phyloP scores from a whole-genome alignment of 2,797 vertebrate genomes.

The Scolopax bukidnonensis region DNA sequence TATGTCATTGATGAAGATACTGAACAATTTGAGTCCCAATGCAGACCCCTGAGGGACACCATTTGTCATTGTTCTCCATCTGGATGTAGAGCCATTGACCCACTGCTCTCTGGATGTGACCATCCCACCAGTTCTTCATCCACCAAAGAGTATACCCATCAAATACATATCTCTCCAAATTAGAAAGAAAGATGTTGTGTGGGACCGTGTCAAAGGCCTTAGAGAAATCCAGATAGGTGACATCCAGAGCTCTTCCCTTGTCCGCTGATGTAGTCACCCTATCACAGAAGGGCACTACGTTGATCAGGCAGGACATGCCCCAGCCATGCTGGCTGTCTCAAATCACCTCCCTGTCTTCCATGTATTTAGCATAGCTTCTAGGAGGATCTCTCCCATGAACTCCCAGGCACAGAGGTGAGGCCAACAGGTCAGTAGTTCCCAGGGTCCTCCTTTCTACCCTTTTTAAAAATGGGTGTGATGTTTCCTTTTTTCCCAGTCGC shows the following conservation, averaged over 20 bases:
- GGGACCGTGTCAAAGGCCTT: neutral
- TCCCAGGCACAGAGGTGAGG: neutral
- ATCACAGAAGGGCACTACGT: neutral
- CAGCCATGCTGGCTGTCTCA: neutral
- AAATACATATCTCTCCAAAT: neutral
- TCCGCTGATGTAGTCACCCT: neutral
- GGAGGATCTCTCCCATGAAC: neutral
- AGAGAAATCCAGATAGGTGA: neutral
- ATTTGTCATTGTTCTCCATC: neutral
- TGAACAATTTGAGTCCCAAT: neutral
- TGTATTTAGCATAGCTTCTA: neutral
- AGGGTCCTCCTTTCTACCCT: neutral
- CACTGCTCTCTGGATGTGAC: neutral
- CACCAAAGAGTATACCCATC: neutral
- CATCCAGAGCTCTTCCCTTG: neutral
- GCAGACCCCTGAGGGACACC: neutral
- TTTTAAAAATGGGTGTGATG: neutral
- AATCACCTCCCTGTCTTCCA: neutral
- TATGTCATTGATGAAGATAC: neutral
- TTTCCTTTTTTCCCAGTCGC: neutral
- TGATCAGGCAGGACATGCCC: neutral
- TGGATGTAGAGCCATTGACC: neutral
- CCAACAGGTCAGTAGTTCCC: neutral
- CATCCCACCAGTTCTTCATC: neutral
- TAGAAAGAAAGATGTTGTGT: neutral